These are phyloP conservation scores for Drosophila erecta DNA, from an alignment of 1,140 invertebrate species.

Conservation along the genomic window DNA sequence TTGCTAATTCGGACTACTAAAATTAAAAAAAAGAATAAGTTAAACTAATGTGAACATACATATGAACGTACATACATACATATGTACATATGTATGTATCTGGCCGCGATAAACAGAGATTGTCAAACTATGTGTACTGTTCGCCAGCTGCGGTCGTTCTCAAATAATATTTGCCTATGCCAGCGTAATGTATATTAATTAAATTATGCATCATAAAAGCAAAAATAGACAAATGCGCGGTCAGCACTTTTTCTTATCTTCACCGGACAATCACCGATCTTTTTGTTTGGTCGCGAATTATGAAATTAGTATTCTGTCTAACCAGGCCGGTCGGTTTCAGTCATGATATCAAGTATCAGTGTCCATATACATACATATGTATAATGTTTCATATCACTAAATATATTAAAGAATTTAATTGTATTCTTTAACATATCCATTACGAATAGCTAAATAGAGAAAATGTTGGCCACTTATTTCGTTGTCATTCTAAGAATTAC, in stretches of 20 bases:
- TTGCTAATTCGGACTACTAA: conserved; percentile 53
- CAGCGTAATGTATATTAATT: conserved; percentile 41
- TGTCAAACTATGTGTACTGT: neutral
- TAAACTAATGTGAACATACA: conserved; percentile 21
- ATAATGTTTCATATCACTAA: conserved; percentile 23
- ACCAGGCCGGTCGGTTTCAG: conserved; percentile 55
- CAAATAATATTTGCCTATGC: conserved; percentile 39
- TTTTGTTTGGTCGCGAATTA: conserved; percentile 26
- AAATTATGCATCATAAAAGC: conserved; percentile 34
- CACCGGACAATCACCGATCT: neutral
- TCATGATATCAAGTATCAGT: conserved; percentile 32
- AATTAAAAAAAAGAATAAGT: conserved; percentile 21
- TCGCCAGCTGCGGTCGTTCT: conserved; percentile 38
- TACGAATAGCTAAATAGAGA: no score
- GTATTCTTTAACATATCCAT: no score
- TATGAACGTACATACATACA: no score
- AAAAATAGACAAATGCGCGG: conserved; percentile 40
- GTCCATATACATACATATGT: no score
- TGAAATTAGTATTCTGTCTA: conserved; percentile 67
- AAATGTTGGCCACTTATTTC: no score
- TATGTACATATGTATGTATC: neutral
- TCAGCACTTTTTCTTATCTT: conserved; percentile 23
- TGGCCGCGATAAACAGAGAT: conserved; percentile 6
- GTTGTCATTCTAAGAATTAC: no score
- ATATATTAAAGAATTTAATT: neutral